Evolutionary conservation across 2,113 vertebrate species (phyloP).

Genomic region (Odocoileus hemionus): DNA sequence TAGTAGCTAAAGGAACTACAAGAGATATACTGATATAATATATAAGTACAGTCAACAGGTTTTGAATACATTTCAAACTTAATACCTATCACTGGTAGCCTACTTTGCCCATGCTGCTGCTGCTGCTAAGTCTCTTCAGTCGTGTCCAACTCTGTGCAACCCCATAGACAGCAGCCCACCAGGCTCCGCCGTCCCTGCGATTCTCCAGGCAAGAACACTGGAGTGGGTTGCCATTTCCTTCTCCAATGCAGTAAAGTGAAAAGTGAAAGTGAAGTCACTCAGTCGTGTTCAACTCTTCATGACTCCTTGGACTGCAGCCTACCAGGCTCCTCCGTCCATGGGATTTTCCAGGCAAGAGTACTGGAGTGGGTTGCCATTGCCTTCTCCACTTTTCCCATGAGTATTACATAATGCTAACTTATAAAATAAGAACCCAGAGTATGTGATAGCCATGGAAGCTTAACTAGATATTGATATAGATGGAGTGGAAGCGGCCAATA

Average conservation of each 20-base stretch:
- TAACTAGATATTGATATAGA: neutral
- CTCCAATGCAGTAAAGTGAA: neutral
- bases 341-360: neutral
- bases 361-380: neutral
- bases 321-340: neutral
- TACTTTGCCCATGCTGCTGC: neutral
- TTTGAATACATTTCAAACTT: neutral
- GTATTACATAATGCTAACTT: neutral
- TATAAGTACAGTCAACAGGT: neutral
- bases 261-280: neutral
- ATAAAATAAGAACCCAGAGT: neutral
- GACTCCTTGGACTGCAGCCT: neutral
- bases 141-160: fast-evolving
- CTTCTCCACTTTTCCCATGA: neutral
- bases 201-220: neutral
- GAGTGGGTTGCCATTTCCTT: neutral
- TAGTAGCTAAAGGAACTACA: neutral
- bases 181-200: neutral
- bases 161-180: neutral
- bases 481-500: neutral
- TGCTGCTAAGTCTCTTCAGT: neutral
- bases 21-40: neutral
- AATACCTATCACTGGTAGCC: neutral
- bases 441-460: neutral
- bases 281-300: fast-evolving